Evolutionary conservation across 2,888 invertebrate species (phyloP), one percentile per base, ranked within the genome.

Genomic region (Timema cristinae): DNA sequence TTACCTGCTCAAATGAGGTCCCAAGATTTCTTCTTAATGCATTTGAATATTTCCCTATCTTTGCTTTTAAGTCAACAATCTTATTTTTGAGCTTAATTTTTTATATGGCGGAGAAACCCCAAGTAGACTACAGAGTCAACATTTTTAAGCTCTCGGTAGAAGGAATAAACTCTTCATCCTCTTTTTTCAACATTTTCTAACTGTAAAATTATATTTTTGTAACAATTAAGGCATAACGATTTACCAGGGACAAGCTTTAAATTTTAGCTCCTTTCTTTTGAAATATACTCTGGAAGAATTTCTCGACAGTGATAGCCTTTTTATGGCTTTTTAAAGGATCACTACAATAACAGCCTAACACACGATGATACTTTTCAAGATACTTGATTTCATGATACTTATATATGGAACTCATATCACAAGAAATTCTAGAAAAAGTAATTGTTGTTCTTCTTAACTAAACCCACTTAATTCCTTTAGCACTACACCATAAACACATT

Each of bases 261-360:
- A 63, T 63, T 63, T 9, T 63, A 63, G 63, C 48, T 63, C 47
- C 11, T 63, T 63, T 63, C 63, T 63, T 63, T 63, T 47, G 6
- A 47, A 7, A 63, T 47, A n/a, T 63, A 32, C 13, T 63, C 47
- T 47, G 63, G 63, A 63, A 63, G 63, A 8, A 63, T 63, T 63
- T 63, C 63, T 13, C 47, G 32, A 32, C 4, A 32, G 32, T 32
- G 32, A 32, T 32, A 32, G 32, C 32, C 32, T 32, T 63, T 63
- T 47, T 47, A 47, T 63, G 47, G 47, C 32, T 63, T 63, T 63
- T 32, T 63, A 63, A 63, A 63, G 63, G 47, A 63, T 63, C 32
- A 32, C 63, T 63, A 47, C 47, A 47, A 63, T 63, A 63, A 32
- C 63, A 9, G 47, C 8, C 63, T 16, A 63, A 47, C 13, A 16